A percentile compares a stretch with the other conserved stretches of the same genome.
Evolutionary conservation across 1,140 invertebrate species (phyloP).

Genomic region (Drusus annulatus): DNA sequence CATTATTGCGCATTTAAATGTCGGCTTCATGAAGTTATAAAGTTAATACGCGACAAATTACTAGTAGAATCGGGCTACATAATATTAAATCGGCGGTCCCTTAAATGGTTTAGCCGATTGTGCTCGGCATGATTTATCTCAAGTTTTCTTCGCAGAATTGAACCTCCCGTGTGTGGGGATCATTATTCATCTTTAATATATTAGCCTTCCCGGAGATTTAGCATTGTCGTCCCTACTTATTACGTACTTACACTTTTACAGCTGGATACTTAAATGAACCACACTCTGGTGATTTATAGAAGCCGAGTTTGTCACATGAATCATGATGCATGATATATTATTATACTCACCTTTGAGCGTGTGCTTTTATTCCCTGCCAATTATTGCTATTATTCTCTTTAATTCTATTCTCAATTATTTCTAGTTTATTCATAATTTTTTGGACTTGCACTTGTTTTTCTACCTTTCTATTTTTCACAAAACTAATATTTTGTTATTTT

Average conservation of each 20-base stretch:
- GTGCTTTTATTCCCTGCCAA: too few relatives aligned
- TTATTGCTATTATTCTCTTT: too few relatives aligned
- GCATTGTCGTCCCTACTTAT: slow-evolving; percentile 13
- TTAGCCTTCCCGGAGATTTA: slow-evolving; percentile 41
- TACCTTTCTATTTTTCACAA: too few relatives aligned
- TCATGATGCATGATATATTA: too few relatives aligned
- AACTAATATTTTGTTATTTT: too few relatives aligned
- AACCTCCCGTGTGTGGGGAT: slow-evolving; percentile 51
- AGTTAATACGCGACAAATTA: slow-evolving; percentile 27
- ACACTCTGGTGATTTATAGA: slow-evolving; percentile 6
- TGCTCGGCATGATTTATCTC: slow-evolving; percentile 48
- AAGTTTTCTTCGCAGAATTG: slow-evolving; percentile 39
- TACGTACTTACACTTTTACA: slow-evolving; percentile 1
- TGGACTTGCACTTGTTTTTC: too few relatives aligned
- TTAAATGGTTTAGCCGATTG: slow-evolving; percentile 50
- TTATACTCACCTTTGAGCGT: too few relatives aligned
- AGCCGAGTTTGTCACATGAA: neutral
- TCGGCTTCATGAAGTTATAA: slow-evolving; percentile 7
- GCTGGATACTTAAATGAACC: neutral
- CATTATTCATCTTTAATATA: slow-evolving; percentile 56
- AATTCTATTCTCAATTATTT: too few relatives aligned
- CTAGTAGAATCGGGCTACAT: slow-evolving; percentile 29
- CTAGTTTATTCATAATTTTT: too few relatives aligned
- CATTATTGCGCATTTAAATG: slow-evolving; percentile 20
- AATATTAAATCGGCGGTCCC: slow-evolving; percentile 43